Percentiles rank a stretch among this genome's conserved stretches.
phyloP scores from a whole-genome alignment of 2,888 invertebrate genomes.

The Kuschelorhynchus macadamiae region DNA sequence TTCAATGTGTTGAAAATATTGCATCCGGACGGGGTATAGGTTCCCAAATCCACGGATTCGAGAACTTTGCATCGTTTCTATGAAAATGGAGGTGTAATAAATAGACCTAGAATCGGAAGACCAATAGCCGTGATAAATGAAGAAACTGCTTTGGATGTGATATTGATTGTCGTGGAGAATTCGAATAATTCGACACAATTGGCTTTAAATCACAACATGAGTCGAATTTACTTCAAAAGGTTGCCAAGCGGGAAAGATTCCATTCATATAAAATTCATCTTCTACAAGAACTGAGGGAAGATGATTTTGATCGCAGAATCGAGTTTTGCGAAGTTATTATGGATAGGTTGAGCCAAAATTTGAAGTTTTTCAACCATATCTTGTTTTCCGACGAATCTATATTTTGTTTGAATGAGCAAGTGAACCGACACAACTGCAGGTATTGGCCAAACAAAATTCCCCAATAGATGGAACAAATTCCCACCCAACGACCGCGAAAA shows the following conservation, averaged over 20 bases:
- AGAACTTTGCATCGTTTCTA: slow-evolving; percentile 4
- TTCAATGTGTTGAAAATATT: not conserved
- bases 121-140: slow-evolving; percentile 1
- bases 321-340: slow-evolving; percentile 9
- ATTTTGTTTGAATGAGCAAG: slow-evolving; percentile 12
- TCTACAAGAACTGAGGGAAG: too few relatives aligned
- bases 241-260: slow-evolving; percentile 10
- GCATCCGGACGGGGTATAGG: not conserved
- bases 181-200: slow-evolving; percentile 5
- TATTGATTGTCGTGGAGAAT: slow-evolving; percentile 11
- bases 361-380: slow-evolving; percentile 4
- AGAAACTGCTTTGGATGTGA: slow-evolving; percentile 4
- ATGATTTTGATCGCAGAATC: not conserved
- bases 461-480: slow-evolving; percentile 2
- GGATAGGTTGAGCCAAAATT: slow-evolving; percentile 3
- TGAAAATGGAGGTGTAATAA: slow-evolving; percentile 12
- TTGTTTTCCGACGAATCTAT: slow-evolving; percentile 3
- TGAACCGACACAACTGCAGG: slow-evolving; percentile 18
- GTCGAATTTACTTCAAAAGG: slow-evolving; percentile 6
- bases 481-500: slow-evolving; percentile 12
- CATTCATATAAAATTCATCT: not conserved
- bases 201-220: slow-evolving; percentile 11
- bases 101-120: slow-evolving; percentile 13
- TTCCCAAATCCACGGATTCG: slow-evolving; percentile 5
- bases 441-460: slow-evolving; percentile 10